Evolutionary conservation across 64 coral and sea anemone genomes (phyloP).

Genomic region (Montipora sp.): DNA sequence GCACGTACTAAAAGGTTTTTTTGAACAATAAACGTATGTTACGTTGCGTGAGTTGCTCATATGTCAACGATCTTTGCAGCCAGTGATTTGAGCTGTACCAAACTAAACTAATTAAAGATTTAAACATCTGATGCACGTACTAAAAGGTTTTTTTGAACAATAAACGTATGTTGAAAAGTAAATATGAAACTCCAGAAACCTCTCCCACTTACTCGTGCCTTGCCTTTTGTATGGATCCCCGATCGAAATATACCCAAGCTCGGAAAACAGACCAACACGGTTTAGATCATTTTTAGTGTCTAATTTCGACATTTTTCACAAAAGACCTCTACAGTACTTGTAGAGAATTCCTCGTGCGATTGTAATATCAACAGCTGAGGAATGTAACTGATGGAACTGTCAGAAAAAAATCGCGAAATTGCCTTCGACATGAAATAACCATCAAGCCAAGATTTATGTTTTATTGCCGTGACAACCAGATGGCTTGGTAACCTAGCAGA

Average conservation of each 20-base stretch:
- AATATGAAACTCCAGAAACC: neutral
- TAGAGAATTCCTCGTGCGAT: neutral
- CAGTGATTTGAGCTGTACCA: too few species aligned
- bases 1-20: too few species aligned
- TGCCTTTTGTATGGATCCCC: slow-evolving; percentile 86
- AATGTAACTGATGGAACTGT: neutral
- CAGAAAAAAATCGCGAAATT: neutral
- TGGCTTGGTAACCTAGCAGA: neutral
- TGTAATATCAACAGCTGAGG: neutral
- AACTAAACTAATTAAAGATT: too few species aligned
- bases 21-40: too few species aligned
- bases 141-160: too few species aligned
- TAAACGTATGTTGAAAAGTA: neutral
- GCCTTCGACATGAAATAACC: too few species aligned
- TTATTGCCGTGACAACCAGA: slow-evolving; percentile 3
- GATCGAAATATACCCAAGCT: slow-evolving; percentile 96
- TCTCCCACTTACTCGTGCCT: slow-evolving; percentile 68
- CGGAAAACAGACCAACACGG: slow-evolving; percentile 91
- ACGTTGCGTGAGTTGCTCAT: too few species aligned
- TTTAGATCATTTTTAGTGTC: slow-evolving; percentile 93
- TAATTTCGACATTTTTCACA: slow-evolving; percentile 27
- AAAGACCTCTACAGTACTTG: neutral
- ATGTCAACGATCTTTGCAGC: too few species aligned
- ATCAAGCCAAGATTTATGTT: neutral
- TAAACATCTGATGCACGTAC: too few species aligned